Evolutionary conservation across 2,113 vertebrate genomes (phyloP), one percentile per base, ranked within the genome.

Genomic region (Egretta garzetta): DNA sequence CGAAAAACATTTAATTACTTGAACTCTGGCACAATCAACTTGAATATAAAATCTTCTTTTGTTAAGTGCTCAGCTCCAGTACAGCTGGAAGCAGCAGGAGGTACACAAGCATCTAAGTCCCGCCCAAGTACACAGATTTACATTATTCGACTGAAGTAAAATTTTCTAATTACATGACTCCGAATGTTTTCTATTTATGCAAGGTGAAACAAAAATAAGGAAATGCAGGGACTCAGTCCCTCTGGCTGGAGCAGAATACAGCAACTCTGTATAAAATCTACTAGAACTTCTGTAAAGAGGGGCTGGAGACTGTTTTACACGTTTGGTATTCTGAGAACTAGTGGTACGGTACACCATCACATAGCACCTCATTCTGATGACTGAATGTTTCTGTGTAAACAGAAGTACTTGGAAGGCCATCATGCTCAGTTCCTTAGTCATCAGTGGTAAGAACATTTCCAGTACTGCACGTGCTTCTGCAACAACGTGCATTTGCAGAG

Each of bases 331-430:
- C 28, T 66, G 28, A 80, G 14, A 87, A 68, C 17, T 32, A 41
- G n/a, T 19, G 14, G 8, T 35, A 27, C 0, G 1, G 24, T n/a
- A 41, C 0, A 0, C 30, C 37, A 66, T 45, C 27, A n/a, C 22
- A 33, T 27, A 32, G 30, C 4, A 35, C 47, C 9, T 55, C 17
- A 27, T 27, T 62, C 33, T 6, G 15, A 58, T 80, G 58, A 37
- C 11, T 52, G 32, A 43, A 8, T 52, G 33, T 66, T 73, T 58
- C 47, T 62, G 24, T 47, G 12, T 14, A 37, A 86, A 60, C 21
- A 49, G 39, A 55, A 73, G 20, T 55, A 35, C 28, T 30, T 7
- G 9, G n/a, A 55, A 60, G 15, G 7, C 27, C 8, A 37, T 66
- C 43, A 21, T 4, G 4, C 23, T 59, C n/a, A 27, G 41, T 47